phyloP scores from a whole-genome alignment of 2,797 vertebrate species.

The Sebastes paucispinis region DNA sequence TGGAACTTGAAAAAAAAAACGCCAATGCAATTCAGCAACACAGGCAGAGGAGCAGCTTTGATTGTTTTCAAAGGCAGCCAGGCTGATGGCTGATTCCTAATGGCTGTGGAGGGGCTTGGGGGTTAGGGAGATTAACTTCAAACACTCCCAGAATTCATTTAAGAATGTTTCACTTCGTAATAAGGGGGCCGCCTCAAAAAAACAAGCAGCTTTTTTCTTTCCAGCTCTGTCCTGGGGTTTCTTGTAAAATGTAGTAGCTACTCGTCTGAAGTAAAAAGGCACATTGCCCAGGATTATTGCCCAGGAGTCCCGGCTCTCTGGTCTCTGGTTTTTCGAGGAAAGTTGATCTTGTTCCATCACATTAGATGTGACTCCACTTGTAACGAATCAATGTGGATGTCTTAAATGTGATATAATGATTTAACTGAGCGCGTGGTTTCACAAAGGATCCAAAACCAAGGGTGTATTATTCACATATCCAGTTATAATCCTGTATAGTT shows the following conservation, averaged over 20 bases:
- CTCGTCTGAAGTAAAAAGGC: constrained; percentile 14
- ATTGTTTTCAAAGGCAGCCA: constrained; percentile 57
- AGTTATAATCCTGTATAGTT: neutral
- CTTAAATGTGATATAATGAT: neutral
- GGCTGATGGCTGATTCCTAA: constrained; percentile 45
- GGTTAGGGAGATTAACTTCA: constrained; percentile 62
- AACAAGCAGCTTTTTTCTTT: constrained; percentile 19
- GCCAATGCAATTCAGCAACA: constrained; percentile 23
- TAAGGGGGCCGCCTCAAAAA: constrained; percentile 14
- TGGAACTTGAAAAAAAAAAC: constrained; percentile 44
- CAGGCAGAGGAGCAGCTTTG: constrained; percentile 49
- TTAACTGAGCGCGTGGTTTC: neutral
- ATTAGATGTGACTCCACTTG: neutral
- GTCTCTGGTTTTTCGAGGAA: constrained; percentile 6
- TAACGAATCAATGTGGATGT: neutral
- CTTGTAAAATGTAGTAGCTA: neutral
- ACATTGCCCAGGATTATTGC: constrained; percentile 18
- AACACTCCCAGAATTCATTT: constrained; percentile 54
- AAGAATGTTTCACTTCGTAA: constrained; percentile 43
- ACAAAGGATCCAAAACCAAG: neutral
- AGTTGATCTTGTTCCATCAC: constrained; percentile 12
- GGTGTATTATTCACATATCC: neutral
- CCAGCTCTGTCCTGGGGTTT: constrained; percentile 22
- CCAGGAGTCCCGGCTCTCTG: constrained; percentile 9
- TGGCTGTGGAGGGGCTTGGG: constrained; percentile 42